phyloP scores from a whole-genome alignment of 2,797 vertebrate genomes.

The Semotilus atromaculatus region DNA sequence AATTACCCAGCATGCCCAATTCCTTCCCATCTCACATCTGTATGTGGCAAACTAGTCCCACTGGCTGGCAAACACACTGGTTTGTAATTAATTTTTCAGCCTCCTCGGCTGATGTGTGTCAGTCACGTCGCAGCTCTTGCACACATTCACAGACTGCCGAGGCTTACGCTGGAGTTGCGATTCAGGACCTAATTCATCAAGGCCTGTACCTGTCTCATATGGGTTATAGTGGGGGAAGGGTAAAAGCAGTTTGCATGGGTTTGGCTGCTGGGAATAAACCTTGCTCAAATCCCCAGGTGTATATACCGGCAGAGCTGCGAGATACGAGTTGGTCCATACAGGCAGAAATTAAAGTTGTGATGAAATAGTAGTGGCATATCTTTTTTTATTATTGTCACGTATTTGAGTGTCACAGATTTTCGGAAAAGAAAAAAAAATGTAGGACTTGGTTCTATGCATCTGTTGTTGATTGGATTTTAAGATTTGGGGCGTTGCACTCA shows the following conservation, averaged over 20 bases:
- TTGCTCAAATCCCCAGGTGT: slow-evolving; percentile 42
- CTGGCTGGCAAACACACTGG: slow-evolving; percentile 29
- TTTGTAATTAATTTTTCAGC: slow-evolving; percentile 59
- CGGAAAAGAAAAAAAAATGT: neutral
- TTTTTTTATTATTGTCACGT: neutral
- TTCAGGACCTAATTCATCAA: slow-evolving; percentile 59
- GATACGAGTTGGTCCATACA: slow-evolving; percentile 34
- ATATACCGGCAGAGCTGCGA: slow-evolving; percentile 33
- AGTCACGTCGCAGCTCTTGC: slow-evolving; percentile 25
- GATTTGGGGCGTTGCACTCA: neutral
- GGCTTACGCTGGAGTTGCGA: slow-evolving; percentile 35
- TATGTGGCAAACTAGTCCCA: slow-evolving; percentile 48
- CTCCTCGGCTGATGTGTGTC: slow-evolving; percentile 52
- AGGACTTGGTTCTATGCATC: neutral
- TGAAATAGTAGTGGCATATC: neutral
- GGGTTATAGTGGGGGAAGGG: slow-evolving; percentile 60
- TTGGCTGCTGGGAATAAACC: slow-evolving; percentile 45
- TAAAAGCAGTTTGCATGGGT: neutral
- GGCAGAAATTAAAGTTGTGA: neutral
- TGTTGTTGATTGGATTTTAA: neutral
- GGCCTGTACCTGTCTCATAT: slow-evolving; percentile 55
- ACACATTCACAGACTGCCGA: neutral
- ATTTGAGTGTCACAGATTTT: neutral
- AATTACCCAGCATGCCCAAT: slow-evolving; percentile 53
- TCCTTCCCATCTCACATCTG: slow-evolving; percentile 41